These are phyloP conservation scores for Cephus cinctus DNA, from an alignment of 1,140 invertebrate species.

Conservation along the genomic window DNA sequence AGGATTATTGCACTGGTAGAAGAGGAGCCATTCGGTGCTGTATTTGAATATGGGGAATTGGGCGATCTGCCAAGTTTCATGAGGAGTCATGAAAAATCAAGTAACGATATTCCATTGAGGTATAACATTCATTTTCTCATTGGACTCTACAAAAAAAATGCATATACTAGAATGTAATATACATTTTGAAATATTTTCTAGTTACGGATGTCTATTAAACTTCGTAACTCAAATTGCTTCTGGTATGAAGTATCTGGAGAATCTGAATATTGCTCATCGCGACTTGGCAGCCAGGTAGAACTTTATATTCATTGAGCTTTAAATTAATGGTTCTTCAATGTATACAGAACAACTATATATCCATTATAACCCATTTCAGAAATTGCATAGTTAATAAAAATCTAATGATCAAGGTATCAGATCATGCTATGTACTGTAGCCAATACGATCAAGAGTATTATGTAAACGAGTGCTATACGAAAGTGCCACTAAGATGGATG, in stretches of 20 bases:
- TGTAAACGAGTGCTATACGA: conserved; percentile 76
- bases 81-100: conserved; percentile 46
- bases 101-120: conserved; percentile 44
- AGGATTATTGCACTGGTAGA: conserved; percentile 79
- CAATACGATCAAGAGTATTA: conserved; percentile 83
- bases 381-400: conserved; percentile 84
- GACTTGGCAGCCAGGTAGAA: conserved; percentile 75
- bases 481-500: conserved; percentile 86
- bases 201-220: conserved; percentile 77
- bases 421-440: conserved; percentile 86
- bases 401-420: conserved; percentile 80
- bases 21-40: conserved; percentile 80
- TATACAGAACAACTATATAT: too few species aligned
- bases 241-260: conserved; percentile 84
- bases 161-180: neutral
- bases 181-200: conserved; percentile 51
- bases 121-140: conserved; percentile 16
- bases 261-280: conserved; percentile 73
- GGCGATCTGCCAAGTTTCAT: conserved; percentile 82
- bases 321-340: too few species aligned
- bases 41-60: conserved; percentile 83
- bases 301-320: neutral
- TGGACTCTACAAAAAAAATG: neutral
- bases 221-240: conserved; percentile 83
- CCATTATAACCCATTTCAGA: conserved; percentile 54